phyloP scores from a whole-genome alignment of 1,140 invertebrate genomes.

The Muscidifurax raptorellus region DNA sequence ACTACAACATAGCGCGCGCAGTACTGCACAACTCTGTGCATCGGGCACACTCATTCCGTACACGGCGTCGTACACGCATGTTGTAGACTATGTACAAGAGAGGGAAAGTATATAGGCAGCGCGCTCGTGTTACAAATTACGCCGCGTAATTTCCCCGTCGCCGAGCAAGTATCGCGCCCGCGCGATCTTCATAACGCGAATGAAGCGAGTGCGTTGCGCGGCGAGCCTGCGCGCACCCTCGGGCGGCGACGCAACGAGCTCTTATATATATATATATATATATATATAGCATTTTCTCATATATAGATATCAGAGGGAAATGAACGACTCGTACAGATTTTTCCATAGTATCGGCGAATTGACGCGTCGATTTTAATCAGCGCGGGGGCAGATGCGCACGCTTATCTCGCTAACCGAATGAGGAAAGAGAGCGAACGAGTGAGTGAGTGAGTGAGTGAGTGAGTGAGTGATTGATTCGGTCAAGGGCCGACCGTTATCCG shows the following conservation, averaged over 20 bases:
- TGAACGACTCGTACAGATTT: slow-evolving; percentile 17
- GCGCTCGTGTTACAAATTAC: slow-evolving; percentile 56
- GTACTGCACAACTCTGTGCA: not conserved
- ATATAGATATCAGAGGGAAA: not conserved
- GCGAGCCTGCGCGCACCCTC: too few relatives aligned
- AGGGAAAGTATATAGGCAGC: not conserved
- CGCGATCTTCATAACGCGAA: slow-evolving; percentile 59
- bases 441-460: slow-evolving; percentile 21
- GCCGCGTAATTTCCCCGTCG: slow-evolving; percentile 58
- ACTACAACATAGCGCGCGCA: not conserved
- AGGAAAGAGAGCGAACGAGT: not conserved
- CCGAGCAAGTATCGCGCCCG: slow-evolving; percentile 53
- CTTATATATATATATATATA: too few relatives aligned
- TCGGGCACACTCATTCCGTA: not conserved
- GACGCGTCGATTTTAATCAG: slow-evolving; percentile 31
- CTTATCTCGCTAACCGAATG: not conserved
- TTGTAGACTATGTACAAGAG: not conserved
- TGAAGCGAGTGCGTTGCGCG: slow-evolving; percentile 37
- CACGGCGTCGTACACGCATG: slow-evolving; percentile 3
- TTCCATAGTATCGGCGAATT: not conserved
- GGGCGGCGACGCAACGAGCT: too few relatives aligned
- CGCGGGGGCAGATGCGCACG: not conserved
- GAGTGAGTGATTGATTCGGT: slow-evolving; percentile 29
- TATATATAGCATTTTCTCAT: too few relatives aligned
- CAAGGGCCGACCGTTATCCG: slow-evolving; percentile 39